phyloP scores from a whole-genome alignment of 2,888 invertebrate genomes.

The Drosophila cognata region DNA sequence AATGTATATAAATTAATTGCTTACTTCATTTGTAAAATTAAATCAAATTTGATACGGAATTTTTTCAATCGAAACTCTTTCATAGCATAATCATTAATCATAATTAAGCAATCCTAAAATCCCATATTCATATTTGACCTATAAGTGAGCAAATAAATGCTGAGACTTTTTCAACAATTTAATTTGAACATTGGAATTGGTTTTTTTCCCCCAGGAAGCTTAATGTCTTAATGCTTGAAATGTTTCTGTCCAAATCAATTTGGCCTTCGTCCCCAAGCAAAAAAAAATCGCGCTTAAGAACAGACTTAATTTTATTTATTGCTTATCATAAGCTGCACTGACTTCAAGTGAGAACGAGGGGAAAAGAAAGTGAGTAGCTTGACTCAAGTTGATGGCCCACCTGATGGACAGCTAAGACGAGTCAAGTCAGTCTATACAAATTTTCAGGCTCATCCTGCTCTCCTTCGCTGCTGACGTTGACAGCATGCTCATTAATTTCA shows the following conservation, averaged over 20 bases:
- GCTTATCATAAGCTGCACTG: constrained; percentile 54
- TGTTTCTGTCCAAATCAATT: constrained; percentile 58
- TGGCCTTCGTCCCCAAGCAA: constrained; percentile 14
- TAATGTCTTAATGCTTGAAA: constrained; percentile 1
- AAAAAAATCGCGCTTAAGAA: constrained; percentile 34
- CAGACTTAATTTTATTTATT: constrained; percentile 56
- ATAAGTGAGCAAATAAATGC: not conserved
- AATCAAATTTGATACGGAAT: not conserved
- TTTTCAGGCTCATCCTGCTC: not conserved
- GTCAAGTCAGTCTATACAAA: constrained; percentile 10
- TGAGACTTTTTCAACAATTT: not conserved
- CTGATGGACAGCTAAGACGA: constrained; percentile 27
- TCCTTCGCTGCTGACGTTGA: constrained; percentile 23
- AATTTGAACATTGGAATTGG: not conserved
- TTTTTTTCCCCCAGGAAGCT: not conserved
- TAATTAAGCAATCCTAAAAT: not conserved
- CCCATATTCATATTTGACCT: not conserved
- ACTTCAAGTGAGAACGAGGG: constrained; percentile 43
- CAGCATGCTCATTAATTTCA: constrained; percentile 72
- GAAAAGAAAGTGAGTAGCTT: constrained; percentile 74
- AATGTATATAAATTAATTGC: not conserved
- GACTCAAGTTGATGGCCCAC: constrained; percentile 39
- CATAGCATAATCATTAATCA: not conserved
- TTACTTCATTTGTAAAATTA: not conserved
- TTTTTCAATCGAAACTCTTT: not conserved